Base-by-base conservation (phyloP, 1,140 invertebrate genomes). In the Pentalonia nigronervosa region DNA sequence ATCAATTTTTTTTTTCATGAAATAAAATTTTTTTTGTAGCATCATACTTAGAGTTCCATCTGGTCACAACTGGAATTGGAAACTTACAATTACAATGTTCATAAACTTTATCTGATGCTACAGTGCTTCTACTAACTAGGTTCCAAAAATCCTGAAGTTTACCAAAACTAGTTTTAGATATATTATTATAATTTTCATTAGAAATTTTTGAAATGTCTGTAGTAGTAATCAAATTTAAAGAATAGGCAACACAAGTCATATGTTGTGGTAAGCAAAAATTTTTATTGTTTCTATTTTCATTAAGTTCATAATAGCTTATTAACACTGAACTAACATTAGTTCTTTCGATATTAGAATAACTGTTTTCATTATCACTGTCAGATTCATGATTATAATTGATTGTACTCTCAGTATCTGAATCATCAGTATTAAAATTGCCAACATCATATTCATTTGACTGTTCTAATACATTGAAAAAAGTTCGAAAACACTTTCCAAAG, bases 41-140 rank as follows among this genome's bases (percentile, higher is more conserved):
- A 48, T 87, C 20, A 30, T 87, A 87, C n/a, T 47, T 47, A 7
- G 84, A 87, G 47, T 87, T 87, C 84, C 84, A 87, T 23, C 84
- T 45, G 25, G 84, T 87, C 21, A 47, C 20, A 30, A 87, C 30
- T 2, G 84, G 45, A 47, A 87, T 48, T 7, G 21, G 84, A n/a
- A 48, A 45, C 30, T 87, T 87, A 87, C 41, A 47, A 7, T 48
- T 48, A 14, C 56, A 60, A 56, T 56, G 56, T 76, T 76, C 67
- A 17, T 17, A 9, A 4, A 83, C 76, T 83, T 83, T 41, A 36
- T 83, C 76, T 6, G 34, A 83, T 20, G 76, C 76, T 7, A 41
- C 0, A 1, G 34, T 36, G 41, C 34, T 41, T 41, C 34, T 41
- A 83, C 34, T 83, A 2, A 83, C 7, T 41, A 83, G 7, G 34